Conservation (phyloP, 2,113 vertebrate genomes). For the Bungarus multicinctus region DNA sequence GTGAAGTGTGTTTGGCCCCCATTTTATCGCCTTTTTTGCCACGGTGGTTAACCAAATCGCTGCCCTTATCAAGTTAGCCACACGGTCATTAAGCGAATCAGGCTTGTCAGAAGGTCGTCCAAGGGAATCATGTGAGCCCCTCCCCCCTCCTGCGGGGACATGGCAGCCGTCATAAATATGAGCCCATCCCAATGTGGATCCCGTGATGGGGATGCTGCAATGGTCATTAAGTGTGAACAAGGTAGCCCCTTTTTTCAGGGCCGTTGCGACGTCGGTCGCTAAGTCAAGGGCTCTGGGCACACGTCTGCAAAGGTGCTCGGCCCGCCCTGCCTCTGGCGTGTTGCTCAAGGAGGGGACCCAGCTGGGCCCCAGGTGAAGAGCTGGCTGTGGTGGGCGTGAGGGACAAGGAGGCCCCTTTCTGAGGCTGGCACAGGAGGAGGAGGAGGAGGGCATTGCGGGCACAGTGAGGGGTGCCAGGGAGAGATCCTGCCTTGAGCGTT, state of each 20-base stretch:
- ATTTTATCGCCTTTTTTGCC: neutral
- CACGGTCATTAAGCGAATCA: rapidly evolving
- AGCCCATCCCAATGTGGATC: neutral
- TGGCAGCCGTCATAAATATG: neutral
- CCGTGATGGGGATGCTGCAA: neutral
- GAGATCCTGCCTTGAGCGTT: neutral
- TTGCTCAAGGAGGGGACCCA: neutral
- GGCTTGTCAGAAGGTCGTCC: neutral
- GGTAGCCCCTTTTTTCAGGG: neutral
- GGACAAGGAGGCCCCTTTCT: neutral
- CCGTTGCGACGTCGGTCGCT: neutral
- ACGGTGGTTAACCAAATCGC: neutral
- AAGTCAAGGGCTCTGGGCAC: rapidly evolving
- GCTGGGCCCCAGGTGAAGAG: neutral
- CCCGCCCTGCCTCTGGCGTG: rapidly evolving
- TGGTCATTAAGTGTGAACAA: neutral
- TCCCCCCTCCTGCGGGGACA: neutral
- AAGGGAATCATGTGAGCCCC: neutral
- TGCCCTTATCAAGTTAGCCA: neutral
- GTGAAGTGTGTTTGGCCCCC: neutral
- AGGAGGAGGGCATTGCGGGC: too few species aligned
- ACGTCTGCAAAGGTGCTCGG: neutral
- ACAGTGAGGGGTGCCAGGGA: neutral
- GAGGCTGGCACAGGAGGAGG: too few species aligned
- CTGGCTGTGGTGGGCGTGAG: neutral